A percentile compares a stretch with the other conserved stretches of the same genome.
Conservation (phyloP, 2,888 invertebrate species). For the Nephrocerus scutellatus region DNA sequence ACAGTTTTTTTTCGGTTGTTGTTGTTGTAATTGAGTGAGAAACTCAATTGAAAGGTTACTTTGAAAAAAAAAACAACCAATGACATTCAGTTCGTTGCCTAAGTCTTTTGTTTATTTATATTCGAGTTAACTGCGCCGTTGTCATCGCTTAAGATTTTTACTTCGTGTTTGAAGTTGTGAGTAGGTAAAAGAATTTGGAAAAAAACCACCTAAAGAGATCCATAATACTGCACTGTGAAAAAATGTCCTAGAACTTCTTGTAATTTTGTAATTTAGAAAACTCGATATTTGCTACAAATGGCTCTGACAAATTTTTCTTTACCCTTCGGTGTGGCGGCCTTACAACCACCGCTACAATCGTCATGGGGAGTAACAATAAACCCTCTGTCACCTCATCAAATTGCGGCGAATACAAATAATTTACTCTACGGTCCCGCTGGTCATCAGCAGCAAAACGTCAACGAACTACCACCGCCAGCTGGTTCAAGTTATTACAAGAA, state of each 20-base stretch:
- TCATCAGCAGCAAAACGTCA: conserved; percentile 39
- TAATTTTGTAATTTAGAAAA: conserved; percentile 2
- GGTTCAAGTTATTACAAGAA: conserved; percentile 42
- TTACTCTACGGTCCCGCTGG: conserved; percentile 45
- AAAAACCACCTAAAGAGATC: too few species aligned
- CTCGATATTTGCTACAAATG: too few species aligned
- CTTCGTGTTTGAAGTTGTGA: too few species aligned
- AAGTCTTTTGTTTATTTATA: conserved; percentile 20
- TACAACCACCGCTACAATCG: conserved; percentile 29
- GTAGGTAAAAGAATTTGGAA: too few species aligned
- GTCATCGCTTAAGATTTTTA: too few species aligned
- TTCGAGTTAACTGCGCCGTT: too few species aligned
- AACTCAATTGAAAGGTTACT: too few species aligned
- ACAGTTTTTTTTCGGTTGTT: too few species aligned
- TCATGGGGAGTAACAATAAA: conserved; percentile 44
- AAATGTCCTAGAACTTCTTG: conserved; percentile 12
- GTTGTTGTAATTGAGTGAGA: too few species aligned
- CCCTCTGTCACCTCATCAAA: conserved; percentile 43
- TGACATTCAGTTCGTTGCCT: conserved; percentile 20
- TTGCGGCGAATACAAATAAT: conserved; percentile 46
- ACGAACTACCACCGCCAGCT: conserved; percentile 22
- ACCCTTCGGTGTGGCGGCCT: conserved; percentile 38
- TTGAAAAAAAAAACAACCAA: conserved; percentile 10
- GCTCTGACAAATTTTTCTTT: conserved; percentile 46
- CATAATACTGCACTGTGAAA: too few species aligned